phyloP scores from a whole-genome alignment of 1,140 invertebrate species.

The Drosophila pectinifera region DNA sequence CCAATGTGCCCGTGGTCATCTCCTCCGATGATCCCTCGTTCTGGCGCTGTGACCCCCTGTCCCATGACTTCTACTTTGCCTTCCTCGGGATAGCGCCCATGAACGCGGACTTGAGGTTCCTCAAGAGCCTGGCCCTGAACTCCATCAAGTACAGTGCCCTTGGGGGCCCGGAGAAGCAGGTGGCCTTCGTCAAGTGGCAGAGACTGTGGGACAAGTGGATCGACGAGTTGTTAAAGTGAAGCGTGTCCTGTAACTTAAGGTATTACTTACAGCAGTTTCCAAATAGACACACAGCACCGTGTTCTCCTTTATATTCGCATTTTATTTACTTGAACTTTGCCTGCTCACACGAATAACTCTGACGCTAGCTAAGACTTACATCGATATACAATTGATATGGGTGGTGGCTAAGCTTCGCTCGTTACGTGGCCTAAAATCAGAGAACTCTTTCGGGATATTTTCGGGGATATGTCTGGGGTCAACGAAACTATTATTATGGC shows the following conservation, averaged over 20 bases:
- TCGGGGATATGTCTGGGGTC: conserved; percentile 60
- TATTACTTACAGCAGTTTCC: too few relatives aligned
- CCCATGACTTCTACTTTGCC: conserved; percentile 93
- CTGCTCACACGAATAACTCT: conserved; percentile 46
- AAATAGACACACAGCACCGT: neutral
- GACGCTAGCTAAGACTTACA: conserved; percentile 72
- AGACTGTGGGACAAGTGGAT: conserved; percentile 66
- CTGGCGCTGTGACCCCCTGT: conserved; percentile 90
- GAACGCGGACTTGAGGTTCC: conserved; percentile 88
- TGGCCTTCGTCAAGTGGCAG: conserved; percentile 65
- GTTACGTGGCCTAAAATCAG: conserved; percentile 51
- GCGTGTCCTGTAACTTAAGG: neutral
- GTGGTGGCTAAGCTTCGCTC: conserved; percentile 70
- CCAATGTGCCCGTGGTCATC: conserved; percentile 86
- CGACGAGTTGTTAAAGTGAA: conserved; percentile 29
- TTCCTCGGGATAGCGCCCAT: conserved; percentile 91
- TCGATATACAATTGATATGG: conserved; percentile 76
- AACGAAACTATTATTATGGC: conserved; percentile 46
- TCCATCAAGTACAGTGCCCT: conserved; percentile 88
- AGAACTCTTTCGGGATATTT: conserved; percentile 49
- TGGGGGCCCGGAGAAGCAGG: conserved; percentile 17
- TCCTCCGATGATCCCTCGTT: conserved; percentile 90
- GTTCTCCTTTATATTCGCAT: conserved; percentile 33
- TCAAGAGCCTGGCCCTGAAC: conserved; percentile 92
- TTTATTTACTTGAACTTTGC: conserved; percentile 49